Evolutionary conservation across 2,797 vertebrate genomes (phyloP), one percentile per base, ranked within the genome.

Genomic region (Varecia variegata): DNA sequence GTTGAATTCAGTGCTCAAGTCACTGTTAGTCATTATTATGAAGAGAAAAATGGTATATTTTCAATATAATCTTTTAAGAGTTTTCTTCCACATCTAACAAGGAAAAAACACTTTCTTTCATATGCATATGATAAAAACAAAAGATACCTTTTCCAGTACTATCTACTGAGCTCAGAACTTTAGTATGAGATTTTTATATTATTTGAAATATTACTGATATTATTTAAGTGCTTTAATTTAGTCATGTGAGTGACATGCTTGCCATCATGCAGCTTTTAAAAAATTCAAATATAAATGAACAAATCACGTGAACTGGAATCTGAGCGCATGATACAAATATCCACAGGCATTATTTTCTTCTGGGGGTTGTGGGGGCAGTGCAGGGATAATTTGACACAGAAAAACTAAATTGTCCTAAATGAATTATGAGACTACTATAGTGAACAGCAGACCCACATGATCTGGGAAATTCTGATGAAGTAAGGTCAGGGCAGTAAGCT

Each of bases 241-340:
- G 68, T 74, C 6, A 43, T 35, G 0, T 54, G 56, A 70, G 40
- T 52, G 35, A 60, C 38, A 25, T 87, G 30, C 17, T 79, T 83
- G 13, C 14, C 13, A 21, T 92, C n/a, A 45, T 2, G 9, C 0
- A 17, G 2, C 15, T 83, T 77, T 60, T 83, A 96, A 70, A 17
- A 94, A 56, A 27, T 76, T 79, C 15, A 93, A 86, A 56, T 43
- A 45, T 65, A 82, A 95, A 11, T 45, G 23, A 97, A 73, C 7
- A 40, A 85, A 52, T 79, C 23, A 47, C 10, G 65, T 52, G 52
- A 77, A 43, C 7, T 54, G 30, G 38, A 30, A 76, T 50, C 27
- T 56, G 60, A 82, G 12, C 18, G 2, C 9, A 47, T 45, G 27
- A 11, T 9, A 7, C 32, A 83, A 60, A 90, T 68, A 87, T 43